Percentiles rank a stretch among this genome's conserved stretches.
Conservation (phyloP, 2,888 invertebrate genomes). For the Leucophenga montana region DNA sequence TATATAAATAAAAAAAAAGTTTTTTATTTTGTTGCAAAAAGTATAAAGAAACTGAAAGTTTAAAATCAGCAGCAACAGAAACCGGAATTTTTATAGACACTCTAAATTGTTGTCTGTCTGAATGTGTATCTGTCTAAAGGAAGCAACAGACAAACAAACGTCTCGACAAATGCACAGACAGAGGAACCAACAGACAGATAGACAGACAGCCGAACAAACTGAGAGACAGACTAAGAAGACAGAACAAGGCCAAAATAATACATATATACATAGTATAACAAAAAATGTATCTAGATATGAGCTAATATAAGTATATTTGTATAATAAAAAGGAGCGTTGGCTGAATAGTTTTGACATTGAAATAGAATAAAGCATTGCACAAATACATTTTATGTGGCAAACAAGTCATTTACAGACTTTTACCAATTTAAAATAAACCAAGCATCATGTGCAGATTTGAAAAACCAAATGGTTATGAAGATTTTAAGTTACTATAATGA, state of each 20-base stretch:
- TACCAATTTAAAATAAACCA: no score
- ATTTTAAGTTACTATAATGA: no score
- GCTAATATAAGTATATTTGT: conserved; percentile 16
- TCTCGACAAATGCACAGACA: conserved; percentile 8
- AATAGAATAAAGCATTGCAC: no score
- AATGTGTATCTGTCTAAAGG: conserved; percentile 14
- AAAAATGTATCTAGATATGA: conserved; percentile 53
- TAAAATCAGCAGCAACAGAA: conserved; percentile 36
- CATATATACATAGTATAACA: conserved; percentile 38
- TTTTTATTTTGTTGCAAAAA: conserved; percentile 28
- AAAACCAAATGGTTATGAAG: no score
- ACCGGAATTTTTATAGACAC: conserved; percentile 52
- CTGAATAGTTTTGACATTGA: no score
- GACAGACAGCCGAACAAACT: conserved; percentile 10
- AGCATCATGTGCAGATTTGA: no score
- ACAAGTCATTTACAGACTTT: no score
- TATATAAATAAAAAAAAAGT: conserved; percentile 33
- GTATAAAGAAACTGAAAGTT: conserved; percentile 28
- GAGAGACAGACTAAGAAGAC: conserved; percentile 6
- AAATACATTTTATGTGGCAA: no score
- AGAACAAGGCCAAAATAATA: conserved; percentile 33
- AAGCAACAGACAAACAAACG: not conserved
- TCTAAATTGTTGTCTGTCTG: conserved; percentile 19
- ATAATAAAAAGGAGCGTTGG: no score
- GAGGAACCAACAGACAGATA: not conserved